Evolutionary conservation across 2,113 vertebrate genomes (phyloP), one percentile per base, ranked within the genome.

Genomic region (Embiotoca jacksoni): DNA sequence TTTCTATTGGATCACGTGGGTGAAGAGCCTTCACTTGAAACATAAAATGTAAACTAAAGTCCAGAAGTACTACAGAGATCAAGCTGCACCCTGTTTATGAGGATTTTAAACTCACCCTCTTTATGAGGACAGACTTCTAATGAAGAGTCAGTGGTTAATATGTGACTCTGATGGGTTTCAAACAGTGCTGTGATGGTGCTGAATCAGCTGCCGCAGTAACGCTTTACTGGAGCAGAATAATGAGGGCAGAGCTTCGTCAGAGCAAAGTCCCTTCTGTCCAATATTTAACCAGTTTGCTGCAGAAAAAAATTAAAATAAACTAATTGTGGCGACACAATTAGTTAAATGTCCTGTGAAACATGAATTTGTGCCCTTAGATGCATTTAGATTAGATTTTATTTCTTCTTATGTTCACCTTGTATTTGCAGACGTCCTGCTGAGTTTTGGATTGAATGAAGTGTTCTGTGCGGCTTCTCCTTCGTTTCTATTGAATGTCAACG

Each of bases 161-260:
- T 80, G 70, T 92, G 37, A 86, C 75, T 54, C 33, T 47, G 39
- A 73, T 57, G 53, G 13, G 52, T 70, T 47, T 55, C 33, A 56
- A 23, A 59, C 13, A 33, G 11, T 44, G 46, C 58, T 57, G 63
- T 52, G 57, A 52, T 64, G 30, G 7, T 75, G 86, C 89, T 91
- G 84, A 91, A 41, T 91, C 84, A 88, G 89, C 76, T 53, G 59
- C 64, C 74, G 49, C 49, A 71, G 4, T 65, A 61, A 80, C 9
- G 0, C 16, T 83, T 84, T 67, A 84, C 62, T 68, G 61, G 64
- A 75, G 75, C 80, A 76, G 72, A 74, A 57, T 60, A 50, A 85
- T 16, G 36, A 50, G 31, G 6, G 23, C 46, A 44, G 53, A 74
- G 44, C 32, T 39, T 69, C 30, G 47, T 47, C 59, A 71, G 55